Evolutionary conservation across 2,113 vertebrate genomes (phyloP).

Genomic region (Rissa tridactyla): DNA sequence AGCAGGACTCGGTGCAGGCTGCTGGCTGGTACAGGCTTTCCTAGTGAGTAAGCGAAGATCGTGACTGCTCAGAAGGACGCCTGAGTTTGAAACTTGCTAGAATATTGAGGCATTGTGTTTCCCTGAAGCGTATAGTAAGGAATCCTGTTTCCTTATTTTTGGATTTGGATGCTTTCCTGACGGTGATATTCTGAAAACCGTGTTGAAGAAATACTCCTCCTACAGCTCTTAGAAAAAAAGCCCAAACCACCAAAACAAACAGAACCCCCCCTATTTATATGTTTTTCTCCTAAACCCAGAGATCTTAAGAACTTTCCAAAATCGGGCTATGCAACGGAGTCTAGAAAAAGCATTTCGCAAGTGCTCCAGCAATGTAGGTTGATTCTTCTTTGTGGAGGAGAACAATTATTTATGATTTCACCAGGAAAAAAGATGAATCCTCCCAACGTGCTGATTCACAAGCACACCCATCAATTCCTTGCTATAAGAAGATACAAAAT

Average conservation of each 20-base stretch:
- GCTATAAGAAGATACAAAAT: slow-evolving; percentile 47
- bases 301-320: neutral
- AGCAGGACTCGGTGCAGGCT: neutral
- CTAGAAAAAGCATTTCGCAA: neutral
- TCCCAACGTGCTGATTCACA: slow-evolving; percentile 48
- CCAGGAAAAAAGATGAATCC: slow-evolving; percentile 10
- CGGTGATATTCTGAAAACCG: neutral
- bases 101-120: neutral
- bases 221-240: neutral
- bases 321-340: neutral
- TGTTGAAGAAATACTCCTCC: neutral
- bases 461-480: slow-evolving; percentile 28
- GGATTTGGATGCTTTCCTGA: neutral
- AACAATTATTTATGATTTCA: slow-evolving; percentile 63
- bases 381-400: slow-evolving; percentile 39
- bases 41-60: neutral
- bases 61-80: neutral
- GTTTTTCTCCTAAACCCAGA: neutral
- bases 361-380: slow-evolving; percentile 7
- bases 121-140: neutral
- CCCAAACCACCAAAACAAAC: neutral
- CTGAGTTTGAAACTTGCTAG: neutral
- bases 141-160: neutral
- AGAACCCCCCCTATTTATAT: neutral
- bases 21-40: neutral